Percentiles rank a stretch among this genome's conserved stretches.
Evolutionary conservation across 2,888 invertebrate genomes (phyloP).

Genomic region (Luperina nickerlii): DNA sequence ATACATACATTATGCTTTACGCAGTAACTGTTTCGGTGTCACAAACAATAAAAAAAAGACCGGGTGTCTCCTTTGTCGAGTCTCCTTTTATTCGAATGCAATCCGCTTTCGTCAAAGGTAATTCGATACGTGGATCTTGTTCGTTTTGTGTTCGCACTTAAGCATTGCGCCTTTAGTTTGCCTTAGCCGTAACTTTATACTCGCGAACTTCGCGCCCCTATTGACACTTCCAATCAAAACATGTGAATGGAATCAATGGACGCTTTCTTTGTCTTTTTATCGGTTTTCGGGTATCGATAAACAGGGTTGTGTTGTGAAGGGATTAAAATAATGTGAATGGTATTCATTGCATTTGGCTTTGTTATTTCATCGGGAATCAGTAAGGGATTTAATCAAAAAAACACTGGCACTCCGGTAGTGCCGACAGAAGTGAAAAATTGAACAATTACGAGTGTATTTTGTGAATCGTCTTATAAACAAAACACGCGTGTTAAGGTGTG

Average conservation of each 20-base stretch:
- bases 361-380: background rate
- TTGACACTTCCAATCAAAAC: conserved; percentile 89
- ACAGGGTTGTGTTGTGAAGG: conserved; percentile 31
- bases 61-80: conserved; percentile 68
- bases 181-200: conserved; percentile 86
- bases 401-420: too few relatives aligned
- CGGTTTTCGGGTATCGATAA: conserved; percentile 47
- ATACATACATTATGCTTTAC: background rate
- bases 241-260: conserved; percentile 71
- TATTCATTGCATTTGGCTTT: conserved; percentile 4
- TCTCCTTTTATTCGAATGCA: conserved; percentile 84
- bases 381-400: background rate
- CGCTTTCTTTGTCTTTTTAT: conserved; percentile 47
- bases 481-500: too few relatives aligned
- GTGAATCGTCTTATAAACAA: too few relatives aligned
- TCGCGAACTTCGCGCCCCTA: conserved; percentile 84
- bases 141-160: conserved; percentile 89
- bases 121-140: conserved; percentile 85
- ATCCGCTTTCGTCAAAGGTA: conserved; percentile 86
- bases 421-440: too few relatives aligned
- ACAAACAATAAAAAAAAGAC: conserved; percentile 64
- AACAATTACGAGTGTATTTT: too few relatives aligned
- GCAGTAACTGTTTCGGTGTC: conserved; percentile 60
- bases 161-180: conserved; percentile 87
- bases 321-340: conserved; percentile 23